phyloP scores from a whole-genome alignment of 2,888 invertebrate species.

The Entomobrya multifasciata region DNA sequence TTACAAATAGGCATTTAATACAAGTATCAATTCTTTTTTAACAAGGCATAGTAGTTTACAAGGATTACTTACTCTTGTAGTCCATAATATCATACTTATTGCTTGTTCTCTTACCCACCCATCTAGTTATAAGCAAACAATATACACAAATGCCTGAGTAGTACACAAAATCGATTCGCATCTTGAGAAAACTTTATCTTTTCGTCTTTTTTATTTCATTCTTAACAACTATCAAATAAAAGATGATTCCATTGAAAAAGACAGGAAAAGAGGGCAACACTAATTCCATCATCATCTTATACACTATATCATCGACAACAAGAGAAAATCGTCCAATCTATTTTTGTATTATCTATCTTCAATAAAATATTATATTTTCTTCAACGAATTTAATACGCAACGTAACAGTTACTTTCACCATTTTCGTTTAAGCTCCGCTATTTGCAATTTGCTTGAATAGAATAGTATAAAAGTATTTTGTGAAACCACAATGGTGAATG shows the following conservation, averaged over 20 bases:
- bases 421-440: too few species aligned
- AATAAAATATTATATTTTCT: neutral
- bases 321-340: neutral
- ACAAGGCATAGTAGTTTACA: constrained; percentile 7
- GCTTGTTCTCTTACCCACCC: too few species aligned
- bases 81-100: too few species aligned
- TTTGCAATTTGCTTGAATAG: too few species aligned
- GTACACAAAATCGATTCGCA: neutral
- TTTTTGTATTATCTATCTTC: neutral
- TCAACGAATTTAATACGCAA: neutral
- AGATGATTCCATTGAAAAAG: neutral
- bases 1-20: neutral
- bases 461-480: too few species aligned
- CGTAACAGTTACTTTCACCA: constrained; percentile 11
- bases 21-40: neutral
- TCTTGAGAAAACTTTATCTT: constrained; percentile 6
- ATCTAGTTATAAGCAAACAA: neutral
- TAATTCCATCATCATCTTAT: neutral
- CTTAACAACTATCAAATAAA: neutral
- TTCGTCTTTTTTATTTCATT: constrained; percentile 4
- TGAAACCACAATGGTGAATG: too few species aligned
- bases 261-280: neutral
- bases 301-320: constrained; percentile 21
- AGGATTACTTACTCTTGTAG: constrained; percentile 46
- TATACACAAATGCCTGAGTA: too few species aligned